A percentile compares a stretch with the other conserved stretches of the same genome.
These are phyloP conservation scores for Zaprionus capensis DNA, from an alignment of 1,140 invertebrate genomes.

Conservation along the genomic window DNA sequence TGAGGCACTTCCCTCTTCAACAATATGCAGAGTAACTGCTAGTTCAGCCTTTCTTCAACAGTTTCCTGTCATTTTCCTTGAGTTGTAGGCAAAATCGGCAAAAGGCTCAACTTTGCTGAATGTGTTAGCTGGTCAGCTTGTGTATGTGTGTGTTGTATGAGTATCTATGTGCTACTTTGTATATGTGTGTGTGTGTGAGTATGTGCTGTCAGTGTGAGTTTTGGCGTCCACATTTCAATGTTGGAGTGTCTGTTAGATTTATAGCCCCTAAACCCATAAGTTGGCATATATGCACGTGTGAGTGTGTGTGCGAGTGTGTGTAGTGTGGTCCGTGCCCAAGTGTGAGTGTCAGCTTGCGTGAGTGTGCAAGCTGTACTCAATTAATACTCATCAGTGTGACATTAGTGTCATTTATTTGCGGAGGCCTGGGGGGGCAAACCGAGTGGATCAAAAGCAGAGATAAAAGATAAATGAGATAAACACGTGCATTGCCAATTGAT, in stretches of 20 bases:
- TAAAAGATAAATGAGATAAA: constrained; percentile 55
- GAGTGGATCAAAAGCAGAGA: constrained; percentile 46
- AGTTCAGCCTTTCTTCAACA: neutral
- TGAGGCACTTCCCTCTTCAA: neutral
- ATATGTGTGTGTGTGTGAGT: neutral
- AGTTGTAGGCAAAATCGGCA: constrained; percentile 34
- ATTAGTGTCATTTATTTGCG: constrained; percentile 73
- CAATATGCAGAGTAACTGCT: neutral
- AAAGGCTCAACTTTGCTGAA: constrained; percentile 34
- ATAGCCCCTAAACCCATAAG: constrained; percentile 53
- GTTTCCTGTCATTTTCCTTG: neutral
- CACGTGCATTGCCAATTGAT: constrained; percentile 70
- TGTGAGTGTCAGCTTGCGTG: constrained; percentile 18
- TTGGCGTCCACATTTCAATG: constrained; percentile 25
- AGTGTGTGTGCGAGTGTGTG: constrained; percentile 14
- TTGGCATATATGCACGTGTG: constrained; percentile 21
- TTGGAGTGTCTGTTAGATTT: constrained; percentile 67
- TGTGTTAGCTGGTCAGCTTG: neutral
- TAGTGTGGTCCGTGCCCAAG: neutral
- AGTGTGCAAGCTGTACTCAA: constrained; percentile 69
- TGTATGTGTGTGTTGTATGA: neutral
- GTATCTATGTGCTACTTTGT: constrained; percentile 8
- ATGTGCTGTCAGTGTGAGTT: constrained; percentile 16
- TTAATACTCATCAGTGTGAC: constrained; percentile 81
- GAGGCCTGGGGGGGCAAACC: constrained; percentile 14